A percentile compares a stretch with the other conserved stretches of the same genome.
Conservation (phyloP, 2,888 invertebrate species). For the Mythimna ferrago region DNA sequence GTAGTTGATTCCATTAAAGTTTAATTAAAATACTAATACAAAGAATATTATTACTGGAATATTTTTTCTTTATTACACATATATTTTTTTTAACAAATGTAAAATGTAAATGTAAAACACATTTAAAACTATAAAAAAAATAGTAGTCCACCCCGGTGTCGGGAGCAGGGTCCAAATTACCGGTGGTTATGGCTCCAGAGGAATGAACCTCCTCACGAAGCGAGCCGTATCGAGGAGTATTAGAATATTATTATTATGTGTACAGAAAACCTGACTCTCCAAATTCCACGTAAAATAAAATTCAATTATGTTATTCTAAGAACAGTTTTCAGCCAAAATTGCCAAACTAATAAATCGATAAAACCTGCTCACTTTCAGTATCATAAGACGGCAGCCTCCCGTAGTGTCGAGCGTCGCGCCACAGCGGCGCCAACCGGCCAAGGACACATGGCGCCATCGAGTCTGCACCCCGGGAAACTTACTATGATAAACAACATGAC, state of each 20-base stretch:
- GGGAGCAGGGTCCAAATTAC: no score
- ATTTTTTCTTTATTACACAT: no score
- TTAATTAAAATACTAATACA: no score
- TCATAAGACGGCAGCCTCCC: conserved; percentile 26
- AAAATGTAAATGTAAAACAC: no score
- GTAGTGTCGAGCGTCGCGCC: conserved; percentile 49
- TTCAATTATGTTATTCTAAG: not conserved
- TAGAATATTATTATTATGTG: not conserved
- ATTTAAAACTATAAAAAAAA: no score
- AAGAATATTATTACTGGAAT: no score
- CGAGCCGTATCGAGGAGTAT: no score
- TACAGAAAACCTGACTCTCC: not conserved
- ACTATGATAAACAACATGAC: conserved; percentile 10
- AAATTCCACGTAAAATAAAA: not conserved
- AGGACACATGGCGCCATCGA: conserved; percentile 58
- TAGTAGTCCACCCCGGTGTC: no score
- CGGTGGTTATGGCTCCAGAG: no score
- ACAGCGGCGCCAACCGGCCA: conserved; percentile 52
- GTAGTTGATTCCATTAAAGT: no score
- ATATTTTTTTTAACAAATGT: no score
- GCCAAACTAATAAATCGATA: conserved; percentile 3
- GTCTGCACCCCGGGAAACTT: conserved; percentile 47
- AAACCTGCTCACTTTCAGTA: conserved; percentile 22
- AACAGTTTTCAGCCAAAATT: not conserved
- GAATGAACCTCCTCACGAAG: no score